These are phyloP conservation scores for Panonychus citri DNA, from an alignment of 1,140 invertebrate genomes.

Conservation along the genomic window DNA sequence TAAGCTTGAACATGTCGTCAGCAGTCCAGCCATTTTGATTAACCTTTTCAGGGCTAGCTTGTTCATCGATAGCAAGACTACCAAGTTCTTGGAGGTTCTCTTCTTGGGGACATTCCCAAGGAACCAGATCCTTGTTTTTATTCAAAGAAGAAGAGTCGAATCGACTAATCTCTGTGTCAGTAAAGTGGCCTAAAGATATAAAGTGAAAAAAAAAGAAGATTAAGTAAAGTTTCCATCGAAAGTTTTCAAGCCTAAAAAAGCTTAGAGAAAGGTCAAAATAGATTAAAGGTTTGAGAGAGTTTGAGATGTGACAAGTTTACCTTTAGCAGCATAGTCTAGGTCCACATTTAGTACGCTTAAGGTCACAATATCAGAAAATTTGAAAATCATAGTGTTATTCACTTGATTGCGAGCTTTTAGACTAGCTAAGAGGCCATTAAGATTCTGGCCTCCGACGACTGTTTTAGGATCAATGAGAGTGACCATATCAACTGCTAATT, in stretches of 20 bases:
- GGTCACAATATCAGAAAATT: slow-evolving; percentile 49
- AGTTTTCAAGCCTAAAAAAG: slow-evolving; percentile 1
- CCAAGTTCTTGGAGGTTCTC: slow-evolving; percentile 23
- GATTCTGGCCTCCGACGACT: not conserved
- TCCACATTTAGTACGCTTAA: slow-evolving; percentile 56
- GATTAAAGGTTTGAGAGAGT: not conserved
- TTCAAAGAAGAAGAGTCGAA: slow-evolving; percentile 31
- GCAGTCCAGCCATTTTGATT: slow-evolving; percentile 61
- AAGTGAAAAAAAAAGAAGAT: slow-evolving; percentile 8
- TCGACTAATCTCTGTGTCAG: slow-evolving; percentile 50
- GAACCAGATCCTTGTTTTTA: slow-evolving; percentile 53
- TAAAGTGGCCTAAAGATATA: slow-evolving; percentile 27
- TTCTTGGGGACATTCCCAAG: slow-evolving; percentile 49
- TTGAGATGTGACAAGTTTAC: slow-evolving; percentile 15
- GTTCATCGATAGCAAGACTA: not conserved
- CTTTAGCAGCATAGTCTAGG: slow-evolving; percentile 59
- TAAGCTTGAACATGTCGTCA: slow-evolving; percentile 78
- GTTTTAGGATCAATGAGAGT: not conserved
- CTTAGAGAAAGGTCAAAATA: not conserved
- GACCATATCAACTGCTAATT: slow-evolving; percentile 3
- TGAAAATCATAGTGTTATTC: slow-evolving; percentile 55
- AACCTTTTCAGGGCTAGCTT: slow-evolving; percentile 2
- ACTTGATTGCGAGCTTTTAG: slow-evolving; percentile 1
- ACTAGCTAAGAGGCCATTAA: slow-evolving; percentile 2
- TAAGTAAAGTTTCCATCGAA: too few species aligned